Evolutionary conservation across 2,797 vertebrate genomes (phyloP).

Genomic region (Natrix natrix): DNA sequence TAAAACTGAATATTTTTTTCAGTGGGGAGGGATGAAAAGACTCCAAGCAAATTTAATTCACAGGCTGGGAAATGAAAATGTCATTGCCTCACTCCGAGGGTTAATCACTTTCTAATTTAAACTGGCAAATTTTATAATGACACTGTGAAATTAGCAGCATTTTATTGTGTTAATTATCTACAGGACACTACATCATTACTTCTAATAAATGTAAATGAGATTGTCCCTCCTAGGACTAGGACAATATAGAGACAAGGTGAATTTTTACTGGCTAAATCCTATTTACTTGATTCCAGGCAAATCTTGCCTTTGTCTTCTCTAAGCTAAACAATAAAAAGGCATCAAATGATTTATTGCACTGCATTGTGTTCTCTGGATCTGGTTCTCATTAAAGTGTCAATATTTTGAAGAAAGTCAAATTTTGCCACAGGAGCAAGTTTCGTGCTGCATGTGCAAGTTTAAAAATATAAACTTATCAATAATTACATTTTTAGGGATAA

Average conservation of each 20-base stretch:
- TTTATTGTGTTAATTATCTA: constrained; percentile 85
- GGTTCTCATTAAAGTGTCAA: constrained; percentile 48
- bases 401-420: constrained; percentile 59
- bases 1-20: constrained; percentile 50
- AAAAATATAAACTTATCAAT: constrained; percentile 27
- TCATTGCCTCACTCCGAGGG: constrained; percentile 76
- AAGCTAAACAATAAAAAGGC: constrained; percentile 47
- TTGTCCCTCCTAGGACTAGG: constrained; percentile 75
- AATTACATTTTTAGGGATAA: constrained; percentile 18
- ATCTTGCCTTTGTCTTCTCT: constrained; percentile 27
- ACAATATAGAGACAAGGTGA: constrained; percentile 78
- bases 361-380: constrained; percentile 51
- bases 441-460: constrained; percentile 31
- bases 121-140: constrained; percentile 80
- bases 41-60: constrained; percentile 70
- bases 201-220: constrained; percentile 80
- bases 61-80: constrained; percentile 72
- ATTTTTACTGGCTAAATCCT: constrained; percentile 71
- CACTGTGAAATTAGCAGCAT: constrained; percentile 82
- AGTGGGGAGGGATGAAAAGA: neutral
- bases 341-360: constrained; percentile 46
- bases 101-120: constrained; percentile 81
- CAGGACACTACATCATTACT: constrained; percentile 80
- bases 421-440: constrained; percentile 56
- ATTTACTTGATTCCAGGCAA: constrained; percentile 65